These are phyloP conservation scores for Flabesymbios commensalis DNA, from an alignment of 2,888 invertebrate species.

Conservation along the genomic window DNA sequence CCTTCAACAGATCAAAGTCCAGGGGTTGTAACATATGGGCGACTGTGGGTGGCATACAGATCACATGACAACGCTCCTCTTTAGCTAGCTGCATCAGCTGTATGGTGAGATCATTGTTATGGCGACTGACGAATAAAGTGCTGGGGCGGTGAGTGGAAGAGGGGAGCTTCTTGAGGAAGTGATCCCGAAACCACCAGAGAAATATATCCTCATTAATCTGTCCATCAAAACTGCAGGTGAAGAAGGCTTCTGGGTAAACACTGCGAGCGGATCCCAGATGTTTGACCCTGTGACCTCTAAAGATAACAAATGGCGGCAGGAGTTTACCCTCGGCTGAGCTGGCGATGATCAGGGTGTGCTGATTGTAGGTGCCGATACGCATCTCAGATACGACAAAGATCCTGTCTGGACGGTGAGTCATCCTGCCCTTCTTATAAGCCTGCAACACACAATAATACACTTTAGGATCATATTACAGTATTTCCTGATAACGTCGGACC, in stretches of 20 bases:
- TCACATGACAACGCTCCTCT: slow-evolving; percentile 28
- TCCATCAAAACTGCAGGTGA: slow-evolving; percentile 26
- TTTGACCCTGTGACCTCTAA: slow-evolving; percentile 22
- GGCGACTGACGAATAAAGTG: slow-evolving; percentile 31
- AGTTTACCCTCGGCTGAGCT: slow-evolving; percentile 33
- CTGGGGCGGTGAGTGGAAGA: slow-evolving; percentile 14
- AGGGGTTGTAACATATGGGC: slow-evolving; percentile 34
- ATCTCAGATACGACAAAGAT: slow-evolving; percentile 30
- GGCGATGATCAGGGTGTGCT: slow-evolving; percentile 30
- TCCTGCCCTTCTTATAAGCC: not conserved
- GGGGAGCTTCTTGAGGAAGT: slow-evolving; percentile 28
- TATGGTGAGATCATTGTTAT: slow-evolving; percentile 27
- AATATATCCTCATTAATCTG: slow-evolving; percentile 29
- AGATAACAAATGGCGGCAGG: slow-evolving; percentile 37
- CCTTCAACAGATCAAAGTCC: too few relatives aligned
- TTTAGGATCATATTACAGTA: too few relatives aligned
- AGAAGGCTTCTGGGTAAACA: slow-evolving; percentile 31
- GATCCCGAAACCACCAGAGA: slow-evolving; percentile 38
- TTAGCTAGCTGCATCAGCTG: slow-evolving; percentile 31
- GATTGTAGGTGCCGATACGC: slow-evolving; percentile 14
- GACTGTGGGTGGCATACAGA: slow-evolving; percentile 28
- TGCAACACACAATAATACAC: too few relatives aligned
- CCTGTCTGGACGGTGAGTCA: not conserved
- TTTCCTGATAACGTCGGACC: too few relatives aligned
- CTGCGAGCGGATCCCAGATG: slow-evolving; percentile 28